Base-by-base conservation (phyloP, 2,113 vertebrate species). In the Cololabis saira region DNA sequence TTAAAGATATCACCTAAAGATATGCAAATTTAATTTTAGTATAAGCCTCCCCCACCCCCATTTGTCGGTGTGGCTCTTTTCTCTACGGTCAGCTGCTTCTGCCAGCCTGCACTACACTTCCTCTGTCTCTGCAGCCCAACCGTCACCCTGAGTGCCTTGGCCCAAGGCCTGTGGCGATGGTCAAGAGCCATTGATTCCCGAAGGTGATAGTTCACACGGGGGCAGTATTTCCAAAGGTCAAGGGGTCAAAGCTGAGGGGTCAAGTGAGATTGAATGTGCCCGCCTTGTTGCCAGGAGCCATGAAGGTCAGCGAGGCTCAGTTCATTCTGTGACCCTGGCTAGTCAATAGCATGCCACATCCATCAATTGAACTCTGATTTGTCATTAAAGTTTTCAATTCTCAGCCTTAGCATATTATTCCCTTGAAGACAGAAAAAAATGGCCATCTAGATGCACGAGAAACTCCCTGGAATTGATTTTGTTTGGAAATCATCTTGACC, bases 221-320 rank as follows among this genome's bases (percentile, higher is more conserved):
- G 76, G 54, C 37, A 73, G 75, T 60, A 24, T 60, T 78, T 65
- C 65, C 67, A 56, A 3, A 12, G 86, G 53, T 88, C 76, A 78
- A 37, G 43, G 74, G 82, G 87, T 87, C 80, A 83, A 78, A 82
- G 61, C 86, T 68, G 73, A 83, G 72, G 51, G 90, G 87, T 90
- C 89, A 91, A 91, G 88, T 89, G 86, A 89, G 89, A 91, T 88
- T 88, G 88, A 90, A 90, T 79, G 85, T 83, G 87, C 85, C 89
- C 76, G 81, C 69, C 67, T 79, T 70, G 74, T 83, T 87, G 83
- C 90, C 78, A 81, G 79, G 83, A 86, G 83, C 64, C 61, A 54
- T 9, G 21, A 64, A 71, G 86, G 83, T 89, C 74, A 87, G 76
- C 48, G n/a, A 0, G 18, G 67, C 80, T 73, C 76, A 87, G 89